These are phyloP conservation scores for Macaria liturata DNA, from an alignment of 2,888 invertebrate species.

Conservation along the genomic window DNA sequence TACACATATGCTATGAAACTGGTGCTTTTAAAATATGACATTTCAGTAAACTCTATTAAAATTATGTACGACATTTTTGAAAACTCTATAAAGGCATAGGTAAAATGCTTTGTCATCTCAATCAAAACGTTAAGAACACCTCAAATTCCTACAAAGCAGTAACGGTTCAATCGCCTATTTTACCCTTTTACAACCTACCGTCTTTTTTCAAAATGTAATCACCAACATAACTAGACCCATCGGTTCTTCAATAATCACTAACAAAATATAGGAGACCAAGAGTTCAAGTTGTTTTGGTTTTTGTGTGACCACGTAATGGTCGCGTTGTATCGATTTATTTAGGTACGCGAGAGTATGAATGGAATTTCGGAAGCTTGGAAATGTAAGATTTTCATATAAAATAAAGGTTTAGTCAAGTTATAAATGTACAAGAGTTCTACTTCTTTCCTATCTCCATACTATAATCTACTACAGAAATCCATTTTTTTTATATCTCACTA, in stretches of 20 bases:
- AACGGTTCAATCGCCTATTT: slow-evolving; percentile 31
- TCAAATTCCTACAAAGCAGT: slow-evolving; percentile 22
- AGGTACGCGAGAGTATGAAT: slow-evolving; percentile 39
- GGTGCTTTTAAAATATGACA: too few relatives aligned
- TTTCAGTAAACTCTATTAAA: too few relatives aligned
- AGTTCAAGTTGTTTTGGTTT: slow-evolving; percentile 23
- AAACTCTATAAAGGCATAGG: too few relatives aligned
- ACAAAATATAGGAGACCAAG: neutral
- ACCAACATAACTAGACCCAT: slow-evolving; percentile 24
- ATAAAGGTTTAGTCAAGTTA: too few relatives aligned
- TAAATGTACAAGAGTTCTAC: too few relatives aligned
- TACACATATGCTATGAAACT: too few relatives aligned
- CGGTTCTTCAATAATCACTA: neutral
- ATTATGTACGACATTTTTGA: too few relatives aligned
- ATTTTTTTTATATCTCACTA: too few relatives aligned
- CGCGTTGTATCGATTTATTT: slow-evolving; percentile 38
- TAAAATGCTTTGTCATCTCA: too few relatives aligned
- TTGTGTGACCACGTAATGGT: slow-evolving; percentile 30
- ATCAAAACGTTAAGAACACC: slow-evolving; percentile 10
- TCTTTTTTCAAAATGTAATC: slow-evolving; percentile 32
- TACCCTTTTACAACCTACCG: slow-evolving; percentile 26
- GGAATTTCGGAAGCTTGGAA: slow-evolving; percentile 29
- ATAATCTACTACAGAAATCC: too few relatives aligned
- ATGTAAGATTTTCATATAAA: neutral
- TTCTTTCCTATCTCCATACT: too few relatives aligned